These are phyloP conservation scores for Stenichneumon culpator DNA, from an alignment of 2,888 invertebrate genomes.

Conservation along the genomic window DNA sequence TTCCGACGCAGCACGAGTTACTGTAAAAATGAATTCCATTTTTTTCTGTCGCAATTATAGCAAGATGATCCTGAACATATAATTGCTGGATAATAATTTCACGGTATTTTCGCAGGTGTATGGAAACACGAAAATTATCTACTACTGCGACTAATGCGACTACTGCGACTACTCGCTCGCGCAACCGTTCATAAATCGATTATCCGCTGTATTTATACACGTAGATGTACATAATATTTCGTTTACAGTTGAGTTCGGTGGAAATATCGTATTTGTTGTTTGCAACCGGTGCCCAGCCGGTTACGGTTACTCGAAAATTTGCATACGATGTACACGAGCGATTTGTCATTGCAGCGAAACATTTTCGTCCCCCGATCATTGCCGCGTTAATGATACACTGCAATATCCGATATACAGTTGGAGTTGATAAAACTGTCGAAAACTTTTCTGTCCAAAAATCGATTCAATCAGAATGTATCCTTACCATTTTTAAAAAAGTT, in stretches of 20 bases:
- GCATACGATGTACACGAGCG: constrained; percentile 39
- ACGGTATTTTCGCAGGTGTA: constrained; percentile 7
- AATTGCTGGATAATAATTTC: constrained; percentile 25
- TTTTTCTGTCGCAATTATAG: neutral
- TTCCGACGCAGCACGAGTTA: neutral
- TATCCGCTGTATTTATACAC: constrained; percentile 36
- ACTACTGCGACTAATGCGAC: neutral
- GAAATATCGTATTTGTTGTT: constrained; percentile 25
- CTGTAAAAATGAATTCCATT: neutral
- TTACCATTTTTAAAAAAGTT: neutral
- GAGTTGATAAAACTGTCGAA: neutral
- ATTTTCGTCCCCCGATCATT: neutral
- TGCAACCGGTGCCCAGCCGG: neutral
- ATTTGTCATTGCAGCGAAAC: constrained; percentile 18
- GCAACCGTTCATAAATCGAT: constrained; percentile 24
- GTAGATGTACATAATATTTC: constrained; percentile 36
- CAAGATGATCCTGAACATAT: constrained; percentile 4
- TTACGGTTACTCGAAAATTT: constrained; percentile 54
- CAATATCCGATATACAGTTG: neutral
- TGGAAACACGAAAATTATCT: constrained; percentile 23
- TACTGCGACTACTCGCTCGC: neutral
- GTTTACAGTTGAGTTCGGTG: constrained; percentile 9
- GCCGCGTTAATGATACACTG: neutral
- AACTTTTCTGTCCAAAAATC: neutral
- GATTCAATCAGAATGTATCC: neutral